Conservation (phyloP, 2,888 invertebrate genomes). For the Agrotis ipsilon region DNA sequence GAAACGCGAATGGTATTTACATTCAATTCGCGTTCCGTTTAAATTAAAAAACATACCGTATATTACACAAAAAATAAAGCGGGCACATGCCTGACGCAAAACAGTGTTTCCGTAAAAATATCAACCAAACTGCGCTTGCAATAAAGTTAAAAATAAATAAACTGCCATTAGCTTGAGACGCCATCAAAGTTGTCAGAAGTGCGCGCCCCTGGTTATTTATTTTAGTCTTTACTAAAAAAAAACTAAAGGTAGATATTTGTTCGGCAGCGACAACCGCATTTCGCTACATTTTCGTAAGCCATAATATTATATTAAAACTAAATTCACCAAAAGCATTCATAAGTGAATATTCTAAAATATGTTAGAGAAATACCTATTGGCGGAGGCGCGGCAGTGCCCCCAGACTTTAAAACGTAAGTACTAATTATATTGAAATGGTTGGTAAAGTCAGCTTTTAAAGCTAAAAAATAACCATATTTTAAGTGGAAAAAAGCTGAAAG, state of each 20-base stretch:
- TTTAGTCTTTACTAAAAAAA: background rate
- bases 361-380: background rate
- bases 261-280: background rate
- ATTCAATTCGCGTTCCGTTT: slow-evolving; percentile 2
- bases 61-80: background rate
- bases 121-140: background rate
- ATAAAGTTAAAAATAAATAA: slow-evolving; percentile 12
- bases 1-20: slow-evolving; percentile 21
- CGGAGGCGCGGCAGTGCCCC: too few relatives aligned
- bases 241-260: background rate
- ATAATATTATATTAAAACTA: background rate
- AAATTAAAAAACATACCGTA: background rate
- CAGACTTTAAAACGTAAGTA: background rate
- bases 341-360: background rate
- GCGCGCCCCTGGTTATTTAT: background rate
- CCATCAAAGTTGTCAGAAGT: background rate
- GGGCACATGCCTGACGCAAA: background rate
- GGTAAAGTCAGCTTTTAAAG: too few relatives aligned
- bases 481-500: too few relatives aligned
- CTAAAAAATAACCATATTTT: too few relatives aligned
- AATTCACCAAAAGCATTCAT: slow-evolving; percentile 11
- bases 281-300: too few relatives aligned
- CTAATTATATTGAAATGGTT: too few relatives aligned
- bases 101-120: background rate
- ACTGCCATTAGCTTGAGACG: too few relatives aligned